Percentiles rank a stretch among this genome's conserved stretches.
Conservation (phyloP, 2,888 invertebrate genomes). For the Cataglyphis cursor region DNA sequence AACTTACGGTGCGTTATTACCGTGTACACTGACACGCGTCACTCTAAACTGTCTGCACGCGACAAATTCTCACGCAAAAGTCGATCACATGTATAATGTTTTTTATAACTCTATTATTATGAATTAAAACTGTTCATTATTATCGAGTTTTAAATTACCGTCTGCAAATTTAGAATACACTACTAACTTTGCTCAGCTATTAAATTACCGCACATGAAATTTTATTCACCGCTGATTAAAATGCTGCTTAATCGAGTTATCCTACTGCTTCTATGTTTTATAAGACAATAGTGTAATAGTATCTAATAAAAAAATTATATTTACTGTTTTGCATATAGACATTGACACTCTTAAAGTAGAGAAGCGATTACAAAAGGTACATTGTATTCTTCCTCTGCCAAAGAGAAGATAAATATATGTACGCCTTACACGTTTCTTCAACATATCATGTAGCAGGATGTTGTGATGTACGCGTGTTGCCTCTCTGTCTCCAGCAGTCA, state of each 20-base stretch:
- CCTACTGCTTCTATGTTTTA: background rate
- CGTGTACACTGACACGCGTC: constrained; percentile 55
- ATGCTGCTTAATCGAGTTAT: constrained; percentile 32
- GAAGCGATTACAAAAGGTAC: background rate
- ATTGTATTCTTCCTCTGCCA: background rate
- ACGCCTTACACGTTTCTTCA: constrained; percentile 39
- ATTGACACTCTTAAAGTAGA: constrained; percentile 2
- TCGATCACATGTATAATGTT: constrained; percentile 6
- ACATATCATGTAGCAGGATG: constrained; percentile 56
- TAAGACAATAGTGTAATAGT: background rate
- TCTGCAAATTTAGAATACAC: background rate
- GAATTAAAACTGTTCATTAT: background rate
- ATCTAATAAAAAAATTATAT: background rate
- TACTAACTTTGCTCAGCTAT: constrained; percentile 5
- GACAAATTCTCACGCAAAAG: constrained; percentile 39
- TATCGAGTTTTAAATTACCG: background rate
- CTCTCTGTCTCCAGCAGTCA: constrained; percentile 53
- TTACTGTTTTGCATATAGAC: background rate
- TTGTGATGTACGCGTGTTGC: constrained; percentile 64
- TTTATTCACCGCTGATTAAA: constrained; percentile 14
- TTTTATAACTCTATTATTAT: background rate
- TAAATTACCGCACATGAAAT: constrained; percentile 5
- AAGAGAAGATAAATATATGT: constrained; percentile 1
- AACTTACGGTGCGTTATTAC: constrained; percentile 74
- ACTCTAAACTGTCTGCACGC: constrained; percentile 37